Conservation (phyloP, 23 tunicate species). For the Ciona savignyi region DNA sequence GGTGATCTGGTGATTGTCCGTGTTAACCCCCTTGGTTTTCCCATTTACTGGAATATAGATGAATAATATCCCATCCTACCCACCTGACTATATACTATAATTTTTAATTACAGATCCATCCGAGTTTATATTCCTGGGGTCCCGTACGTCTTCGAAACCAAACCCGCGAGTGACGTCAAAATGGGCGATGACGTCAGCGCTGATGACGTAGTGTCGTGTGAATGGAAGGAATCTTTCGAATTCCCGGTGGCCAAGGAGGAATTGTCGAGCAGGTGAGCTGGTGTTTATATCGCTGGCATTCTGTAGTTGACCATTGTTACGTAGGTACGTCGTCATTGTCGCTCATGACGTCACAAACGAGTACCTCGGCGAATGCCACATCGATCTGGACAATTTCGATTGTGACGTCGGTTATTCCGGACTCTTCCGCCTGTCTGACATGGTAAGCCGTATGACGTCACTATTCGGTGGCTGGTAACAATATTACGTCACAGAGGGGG, state of each 20-base stretch:
- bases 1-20: no score
- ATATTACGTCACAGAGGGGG: constrained; percentile 42
- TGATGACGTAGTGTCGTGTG: no score
- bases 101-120: constrained; percentile 25
- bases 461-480: neutral
- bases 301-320: neutral
- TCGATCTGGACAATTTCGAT: constrained; percentile 60
- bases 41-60: no score
- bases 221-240: constrained; percentile 66
- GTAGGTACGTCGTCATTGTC: constrained; percentile 68
- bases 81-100: neutral
- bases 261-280: constrained; percentile 40
- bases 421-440: constrained; percentile 42
- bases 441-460: constrained; percentile 20
- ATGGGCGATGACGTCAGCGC: constrained; percentile 1
- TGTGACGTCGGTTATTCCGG: constrained; percentile 52
- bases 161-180: constrained; percentile 12
- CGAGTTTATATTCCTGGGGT: constrained; percentile 67
- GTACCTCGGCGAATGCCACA: constrained; percentile 82
- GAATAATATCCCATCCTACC: no score
- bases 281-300: neutral
- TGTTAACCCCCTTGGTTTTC: no score
- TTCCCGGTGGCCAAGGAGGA: constrained; percentile 74
- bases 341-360: constrained; percentile 34
- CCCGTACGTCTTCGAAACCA: constrained; percentile 61